phyloP scores from a whole-genome alignment of 2,797 vertebrate genomes.

The Aldrovandia affinis region DNA sequence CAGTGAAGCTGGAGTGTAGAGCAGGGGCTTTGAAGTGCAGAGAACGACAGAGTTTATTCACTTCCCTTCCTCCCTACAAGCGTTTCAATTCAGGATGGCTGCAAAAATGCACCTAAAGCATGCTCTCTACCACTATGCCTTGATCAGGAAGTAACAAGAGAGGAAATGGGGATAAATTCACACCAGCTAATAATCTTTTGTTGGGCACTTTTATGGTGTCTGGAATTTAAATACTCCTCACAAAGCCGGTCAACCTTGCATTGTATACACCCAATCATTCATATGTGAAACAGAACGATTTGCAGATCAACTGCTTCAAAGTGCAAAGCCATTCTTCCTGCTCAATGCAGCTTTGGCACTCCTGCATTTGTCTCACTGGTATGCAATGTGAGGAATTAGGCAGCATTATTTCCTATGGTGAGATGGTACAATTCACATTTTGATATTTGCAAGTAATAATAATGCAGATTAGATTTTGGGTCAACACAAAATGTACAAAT shows the following conservation, averaged over 20 bases:
- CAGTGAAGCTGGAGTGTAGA: not conserved
- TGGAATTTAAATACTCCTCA: not conserved
- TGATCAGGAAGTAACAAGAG: not conserved
- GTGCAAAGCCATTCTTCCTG: not conserved
- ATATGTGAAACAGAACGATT: slow-evolving; percentile 19
- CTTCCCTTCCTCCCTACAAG: not conserved
- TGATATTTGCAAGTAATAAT: not conserved
- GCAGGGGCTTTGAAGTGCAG: not conserved
- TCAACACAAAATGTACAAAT: no score
- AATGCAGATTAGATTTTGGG: no score
- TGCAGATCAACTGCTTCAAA: not conserved
- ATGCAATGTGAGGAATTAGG: not conserved
- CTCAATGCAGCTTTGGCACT: not conserved
- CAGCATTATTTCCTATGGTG: not conserved
- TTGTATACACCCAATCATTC: not conserved
- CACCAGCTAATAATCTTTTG: not conserved
- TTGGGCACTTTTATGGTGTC: not conserved
- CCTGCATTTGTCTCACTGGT: not conserved
- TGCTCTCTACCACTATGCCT: not conserved
- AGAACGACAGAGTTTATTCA: not conserved
- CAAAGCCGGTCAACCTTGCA: not conserved
- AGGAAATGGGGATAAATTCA: not conserved
- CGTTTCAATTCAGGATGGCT: not conserved
- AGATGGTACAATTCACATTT: not conserved
- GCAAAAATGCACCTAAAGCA: not conserved